Evolutionary conservation across 2,113 vertebrate genomes (phyloP).

Genomic region (Alexandromys fortis): DNA sequence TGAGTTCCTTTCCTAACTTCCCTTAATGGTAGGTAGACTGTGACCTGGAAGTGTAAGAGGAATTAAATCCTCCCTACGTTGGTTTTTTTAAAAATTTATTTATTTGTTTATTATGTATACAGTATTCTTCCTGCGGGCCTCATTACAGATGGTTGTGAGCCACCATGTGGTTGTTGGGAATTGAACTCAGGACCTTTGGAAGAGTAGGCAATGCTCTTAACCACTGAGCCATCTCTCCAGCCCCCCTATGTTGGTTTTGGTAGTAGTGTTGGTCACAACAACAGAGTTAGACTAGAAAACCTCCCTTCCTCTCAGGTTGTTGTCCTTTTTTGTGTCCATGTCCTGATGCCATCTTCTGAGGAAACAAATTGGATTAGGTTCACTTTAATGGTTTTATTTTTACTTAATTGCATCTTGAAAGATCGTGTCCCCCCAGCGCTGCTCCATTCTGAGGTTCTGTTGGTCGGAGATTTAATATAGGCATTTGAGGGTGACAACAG

Average conservation of each 20-base stretch:
- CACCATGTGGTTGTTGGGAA: too few species aligned
- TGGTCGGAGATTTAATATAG: fast-evolving
- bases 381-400: background rate
- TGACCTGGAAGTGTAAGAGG: background rate
- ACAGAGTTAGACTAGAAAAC: background rate
- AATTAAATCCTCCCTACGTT: background rate
- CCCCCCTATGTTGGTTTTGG: background rate
- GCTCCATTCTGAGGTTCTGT: background rate
- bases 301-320: background rate
- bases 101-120: too few species aligned
- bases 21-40: background rate
- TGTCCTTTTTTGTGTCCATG: background rate
- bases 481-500: fast-evolving
- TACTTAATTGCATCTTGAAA: background rate
- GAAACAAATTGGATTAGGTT: background rate
- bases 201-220: too few species aligned
- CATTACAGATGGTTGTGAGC: too few species aligned
- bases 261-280: background rate
- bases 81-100: background rate
- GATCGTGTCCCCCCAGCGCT: background rate
- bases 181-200: too few species aligned
- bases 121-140: too few species aligned
- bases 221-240: too few species aligned
- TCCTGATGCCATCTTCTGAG: too few species aligned
- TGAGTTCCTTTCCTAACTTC: background rate